Evolutionary conservation across 2,888 invertebrate species (phyloP).

Genomic region (Acleris holmiana): DNA sequence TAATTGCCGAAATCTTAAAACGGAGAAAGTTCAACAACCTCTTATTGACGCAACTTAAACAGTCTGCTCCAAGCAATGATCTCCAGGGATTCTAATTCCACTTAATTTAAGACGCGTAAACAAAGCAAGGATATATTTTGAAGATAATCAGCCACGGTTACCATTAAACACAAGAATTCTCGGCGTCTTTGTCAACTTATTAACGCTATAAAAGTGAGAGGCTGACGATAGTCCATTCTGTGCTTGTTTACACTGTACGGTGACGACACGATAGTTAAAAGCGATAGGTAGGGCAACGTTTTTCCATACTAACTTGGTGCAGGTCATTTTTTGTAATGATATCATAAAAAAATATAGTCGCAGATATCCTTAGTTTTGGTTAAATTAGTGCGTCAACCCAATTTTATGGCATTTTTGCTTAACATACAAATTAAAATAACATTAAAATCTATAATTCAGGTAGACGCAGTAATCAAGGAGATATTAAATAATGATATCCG

Average conservation of each 20-base stretch:
- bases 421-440: no score
- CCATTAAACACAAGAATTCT: conserved; percentile 54
- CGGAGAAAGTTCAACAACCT: conserved; percentile 32
- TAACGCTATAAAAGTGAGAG: conserved; percentile 60
- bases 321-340: no score
- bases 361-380: no score
- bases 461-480: no score
- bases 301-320: no score
- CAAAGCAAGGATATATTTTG: conserved; percentile 47
- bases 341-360: no score
- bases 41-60: conserved; percentile 36
- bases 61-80: conserved; percentile 31
- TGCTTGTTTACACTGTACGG: conserved; percentile 11
- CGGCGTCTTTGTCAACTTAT: conserved; percentile 62
- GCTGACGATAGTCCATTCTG: conserved; percentile 38
- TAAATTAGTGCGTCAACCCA: no score
- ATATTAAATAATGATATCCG: no score
- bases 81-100: conserved; percentile 33
- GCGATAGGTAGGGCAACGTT: no score
- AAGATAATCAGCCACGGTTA: conserved; percentile 58
- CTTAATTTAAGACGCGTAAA: conserved; percentile 42
- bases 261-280: conserved; percentile 14
- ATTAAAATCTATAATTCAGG: no score
- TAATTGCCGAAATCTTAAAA: conserved; percentile 28
- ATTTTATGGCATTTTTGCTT: no score